These are phyloP conservation scores for Phaedon cochleariae DNA, from an alignment of 2,888 invertebrate species.

Conservation along the genomic window DNA sequence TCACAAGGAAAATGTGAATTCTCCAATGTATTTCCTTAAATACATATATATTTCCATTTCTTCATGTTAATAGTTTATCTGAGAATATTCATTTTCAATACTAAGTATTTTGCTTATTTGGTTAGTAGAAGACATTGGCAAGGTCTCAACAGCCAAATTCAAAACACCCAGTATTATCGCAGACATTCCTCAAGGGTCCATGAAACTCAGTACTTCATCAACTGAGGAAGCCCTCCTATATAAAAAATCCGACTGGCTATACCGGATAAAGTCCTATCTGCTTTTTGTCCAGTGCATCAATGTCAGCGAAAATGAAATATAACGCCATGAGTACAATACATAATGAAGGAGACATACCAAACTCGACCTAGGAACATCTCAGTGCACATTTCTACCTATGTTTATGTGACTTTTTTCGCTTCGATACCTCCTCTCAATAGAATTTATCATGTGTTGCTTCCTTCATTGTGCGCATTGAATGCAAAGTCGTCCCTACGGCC, in stretches of 20 bases:
- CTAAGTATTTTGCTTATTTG: too few relatives aligned
- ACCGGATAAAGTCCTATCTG: not conserved
- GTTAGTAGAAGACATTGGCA: too few relatives aligned
- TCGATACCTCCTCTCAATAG: constrained; percentile 55
- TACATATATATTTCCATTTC: too few relatives aligned
- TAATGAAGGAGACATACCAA: constrained; percentile 47
- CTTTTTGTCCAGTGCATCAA: not conserved
- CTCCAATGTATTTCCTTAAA: too few relatives aligned
- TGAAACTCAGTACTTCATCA: too few relatives aligned
- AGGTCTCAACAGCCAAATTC: too few relatives aligned
- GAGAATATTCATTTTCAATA: too few relatives aligned
- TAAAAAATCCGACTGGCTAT: not conserved
- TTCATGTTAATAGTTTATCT: too few relatives aligned
- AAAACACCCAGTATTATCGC: too few relatives aligned
- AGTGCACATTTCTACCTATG: constrained; percentile 52
- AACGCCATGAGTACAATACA: constrained; percentile 49
- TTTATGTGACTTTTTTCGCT: constrained; percentile 57
- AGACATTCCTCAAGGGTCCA: too few relatives aligned
- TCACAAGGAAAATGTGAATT: too few relatives aligned
- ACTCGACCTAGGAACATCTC: constrained; percentile 55
- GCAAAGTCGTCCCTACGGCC: constrained; percentile 45
- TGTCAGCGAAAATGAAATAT: constrained; percentile 49
- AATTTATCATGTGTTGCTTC: constrained; percentile 61
- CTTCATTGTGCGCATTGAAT: constrained; percentile 49
- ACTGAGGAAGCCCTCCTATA: not conserved